A percentile compares a stretch with the other conserved stretches of the same genome.
Evolutionary conservation across 2,113 vertebrate species (phyloP).

Genomic region (Protobothrops mucrosquamatus): DNA sequence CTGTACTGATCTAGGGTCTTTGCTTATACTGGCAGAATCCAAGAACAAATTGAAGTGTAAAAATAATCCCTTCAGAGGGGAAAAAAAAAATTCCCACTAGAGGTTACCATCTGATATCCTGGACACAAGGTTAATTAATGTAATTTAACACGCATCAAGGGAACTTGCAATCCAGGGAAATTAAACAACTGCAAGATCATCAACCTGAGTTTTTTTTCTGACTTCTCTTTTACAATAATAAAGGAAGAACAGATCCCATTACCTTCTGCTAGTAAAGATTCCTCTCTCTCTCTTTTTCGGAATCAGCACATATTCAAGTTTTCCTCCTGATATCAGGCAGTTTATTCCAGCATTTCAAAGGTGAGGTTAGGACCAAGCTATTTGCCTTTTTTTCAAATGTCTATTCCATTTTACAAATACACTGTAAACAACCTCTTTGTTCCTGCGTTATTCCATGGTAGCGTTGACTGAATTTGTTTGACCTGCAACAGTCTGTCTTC

Average conservation of each 20-base stretch:
- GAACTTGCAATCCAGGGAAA: conserved; percentile 20
- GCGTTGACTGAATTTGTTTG: background rate
- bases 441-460: too few species aligned
- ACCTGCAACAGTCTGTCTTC: background rate
- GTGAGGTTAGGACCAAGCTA: background rate
- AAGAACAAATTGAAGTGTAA: conserved; percentile 37
- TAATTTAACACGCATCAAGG: conserved; percentile 36
- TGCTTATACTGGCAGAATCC: conserved; percentile 13
- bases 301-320: background rate
- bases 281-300: background rate
- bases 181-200: conserved; percentile 6
- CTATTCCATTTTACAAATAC: background rate
- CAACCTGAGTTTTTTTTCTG: background rate
- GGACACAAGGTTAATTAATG: conserved; percentile 34
- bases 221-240: conserved; percentile 2
- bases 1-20: conserved; percentile 15
- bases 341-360: background rate
- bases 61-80: conserved; percentile 34
- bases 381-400: background rate
- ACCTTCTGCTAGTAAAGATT: background rate
- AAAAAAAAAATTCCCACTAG: conserved; percentile 27
- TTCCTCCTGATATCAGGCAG: background rate
- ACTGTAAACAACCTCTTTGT: background rate
- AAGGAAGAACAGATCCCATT: background rate
- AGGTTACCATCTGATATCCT: conserved; percentile 34